These are phyloP conservation scores for Pelodytes ibericus DNA, from an alignment of 2,797 vertebrate species.

Conservation along the genomic window DNA sequence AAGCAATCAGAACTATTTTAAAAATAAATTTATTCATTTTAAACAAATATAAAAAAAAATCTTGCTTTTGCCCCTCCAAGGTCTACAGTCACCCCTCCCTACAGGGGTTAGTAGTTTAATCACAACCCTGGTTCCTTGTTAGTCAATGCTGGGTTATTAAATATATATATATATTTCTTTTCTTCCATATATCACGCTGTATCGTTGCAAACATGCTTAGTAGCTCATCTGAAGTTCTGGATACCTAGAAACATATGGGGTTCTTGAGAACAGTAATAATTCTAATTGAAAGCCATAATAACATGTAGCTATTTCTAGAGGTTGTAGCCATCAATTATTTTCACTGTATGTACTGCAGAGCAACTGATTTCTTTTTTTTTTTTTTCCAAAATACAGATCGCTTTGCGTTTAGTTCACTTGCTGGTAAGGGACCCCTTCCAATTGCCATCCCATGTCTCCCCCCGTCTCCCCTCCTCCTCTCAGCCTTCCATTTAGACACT, in stretches of 20 bases:
- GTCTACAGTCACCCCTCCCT: no score
- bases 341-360: slow-evolving; percentile 39
- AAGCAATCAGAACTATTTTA: no score
- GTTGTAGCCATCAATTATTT: slow-evolving; percentile 57
- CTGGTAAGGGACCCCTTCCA: slow-evolving; percentile 11
- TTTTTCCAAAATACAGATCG: slow-evolving; percentile 55
- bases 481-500: slow-evolving; percentile 18
- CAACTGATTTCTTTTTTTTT: slow-evolving; percentile 54
- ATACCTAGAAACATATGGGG: slow-evolving; percentile 54
- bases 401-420: slow-evolving; percentile 22
- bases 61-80: no score
- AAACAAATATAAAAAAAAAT: no score
- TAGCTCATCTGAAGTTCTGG: slow-evolving; percentile 55
- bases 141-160: no score
- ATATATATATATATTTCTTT: slow-evolving; percentile 20
- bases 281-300: slow-evolving; percentile 58
- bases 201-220: slow-evolving; percentile 58
- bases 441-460: slow-evolving; percentile 14
- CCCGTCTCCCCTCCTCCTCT: neutral
- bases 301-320: slow-evolving; percentile 49
- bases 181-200: slow-evolving; percentile 55
- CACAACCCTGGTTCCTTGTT: no score
- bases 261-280: slow-evolving; percentile 55
- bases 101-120: no score
- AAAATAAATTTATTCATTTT: no score